A percentile compares a stretch with the other conserved stretches of the same genome.
Conservation (phyloP, 2,797 vertebrate genomes). For the Neostethus bicornis region DNA sequence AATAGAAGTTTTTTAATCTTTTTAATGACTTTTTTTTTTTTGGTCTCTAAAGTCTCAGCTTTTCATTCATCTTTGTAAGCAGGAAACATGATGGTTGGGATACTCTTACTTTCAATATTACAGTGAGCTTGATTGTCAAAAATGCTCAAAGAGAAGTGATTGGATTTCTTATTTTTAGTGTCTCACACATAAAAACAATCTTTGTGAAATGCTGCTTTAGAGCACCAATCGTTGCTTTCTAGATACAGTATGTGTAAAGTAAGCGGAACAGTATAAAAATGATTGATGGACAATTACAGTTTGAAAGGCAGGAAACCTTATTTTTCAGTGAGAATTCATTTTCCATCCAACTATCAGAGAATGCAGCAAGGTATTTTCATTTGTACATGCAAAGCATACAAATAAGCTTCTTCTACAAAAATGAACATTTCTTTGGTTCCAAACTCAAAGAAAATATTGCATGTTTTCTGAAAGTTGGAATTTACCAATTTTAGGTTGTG, state of each 20-base stretch:
- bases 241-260: constrained; percentile 16
- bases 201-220: constrained; percentile 8
- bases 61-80: constrained; percentile 17
- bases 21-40: no score
- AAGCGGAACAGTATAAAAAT: constrained; percentile 10
- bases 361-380: constrained; percentile 14
- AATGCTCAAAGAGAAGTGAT: constrained; percentile 6
- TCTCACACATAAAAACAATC: constrained; percentile 15
- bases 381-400: constrained; percentile 11
- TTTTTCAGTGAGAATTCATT: constrained; percentile 36
- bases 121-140: constrained; percentile 8
- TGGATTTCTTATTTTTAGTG: constrained; percentile 1
- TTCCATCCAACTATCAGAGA: constrained; percentile 34
- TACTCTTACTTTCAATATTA: constrained; percentile 11
- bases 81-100: constrained; percentile 6
- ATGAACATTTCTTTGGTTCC: background rate
- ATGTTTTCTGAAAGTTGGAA: no score
- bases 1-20: no score
- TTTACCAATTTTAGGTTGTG: no score
- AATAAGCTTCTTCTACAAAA: constrained; percentile 5
- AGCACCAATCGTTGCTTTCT: constrained; percentile 1
- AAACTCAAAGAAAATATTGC: no score
- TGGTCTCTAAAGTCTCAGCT: no score
- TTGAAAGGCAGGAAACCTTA: constrained; percentile 24
- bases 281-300: constrained; percentile 16